Evolutionary conservation across 1,140 invertebrate genomes (phyloP).

Genomic region (Pogonus chalceus): DNA sequence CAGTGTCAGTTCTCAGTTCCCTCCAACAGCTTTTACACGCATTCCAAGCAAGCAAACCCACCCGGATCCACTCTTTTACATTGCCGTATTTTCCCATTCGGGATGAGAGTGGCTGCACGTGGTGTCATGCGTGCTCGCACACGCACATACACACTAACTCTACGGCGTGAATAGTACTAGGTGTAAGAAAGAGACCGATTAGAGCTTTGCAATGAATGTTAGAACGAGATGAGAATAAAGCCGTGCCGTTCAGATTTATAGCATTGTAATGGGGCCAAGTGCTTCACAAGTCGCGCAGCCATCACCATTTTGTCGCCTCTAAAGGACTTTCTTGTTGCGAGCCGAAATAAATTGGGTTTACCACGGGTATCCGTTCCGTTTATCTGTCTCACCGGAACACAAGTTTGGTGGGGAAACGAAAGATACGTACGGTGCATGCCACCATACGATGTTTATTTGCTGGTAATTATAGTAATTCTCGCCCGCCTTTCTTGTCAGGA

Average conservation of each 20-base stretch:
- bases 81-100: neutral
- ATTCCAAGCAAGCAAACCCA: too few relatives aligned
- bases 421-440: too few relatives aligned
- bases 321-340: conserved; percentile 27
- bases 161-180: neutral
- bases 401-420: neutral
- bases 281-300: conserved; percentile 32
- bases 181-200: neutral
- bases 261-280: conserved; percentile 37
- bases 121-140: neutral
- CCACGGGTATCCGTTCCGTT: conserved; percentile 5
- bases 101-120: neutral
- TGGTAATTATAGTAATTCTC: neutral
- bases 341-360: conserved; percentile 33
- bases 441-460: neutral
- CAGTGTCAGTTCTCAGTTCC: neutral
- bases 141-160: neutral
- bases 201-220: neutral
- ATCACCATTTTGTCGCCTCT: conserved; percentile 33
- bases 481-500: neutral
- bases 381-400: neutral
- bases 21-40: too few relatives aligned
- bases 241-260: conserved; percentile 28
- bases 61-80: neutral
- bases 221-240: neutral